phyloP scores from a whole-genome alignment of 2,113 vertebrate species.

The Chroicocephalus ridibundus region DNA sequence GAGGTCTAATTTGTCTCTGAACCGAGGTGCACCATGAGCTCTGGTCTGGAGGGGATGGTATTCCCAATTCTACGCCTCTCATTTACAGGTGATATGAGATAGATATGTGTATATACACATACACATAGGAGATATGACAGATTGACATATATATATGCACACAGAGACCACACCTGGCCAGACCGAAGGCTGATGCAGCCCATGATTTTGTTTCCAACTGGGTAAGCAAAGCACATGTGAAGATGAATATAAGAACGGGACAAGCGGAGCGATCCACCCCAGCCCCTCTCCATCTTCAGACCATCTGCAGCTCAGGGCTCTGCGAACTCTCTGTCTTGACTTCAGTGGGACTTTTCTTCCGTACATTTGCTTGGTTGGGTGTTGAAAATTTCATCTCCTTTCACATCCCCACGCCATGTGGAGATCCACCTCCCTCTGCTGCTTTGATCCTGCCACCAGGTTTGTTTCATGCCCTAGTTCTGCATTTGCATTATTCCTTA shows the following conservation, averaged over 20 bases:
- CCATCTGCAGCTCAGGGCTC: not conserved
- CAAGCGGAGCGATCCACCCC: accelerated
- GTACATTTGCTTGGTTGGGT: not conserved
- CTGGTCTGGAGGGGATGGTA: not conserved
- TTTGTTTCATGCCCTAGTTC: not conserved
- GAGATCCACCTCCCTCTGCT: not conserved
- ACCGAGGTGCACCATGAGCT: not conserved
- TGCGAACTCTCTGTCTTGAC: not conserved
- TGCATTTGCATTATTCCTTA: not conserved
- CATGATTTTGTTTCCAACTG: not conserved
- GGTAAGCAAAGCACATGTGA: not conserved
- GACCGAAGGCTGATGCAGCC: not conserved
- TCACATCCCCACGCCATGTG: not conserved
- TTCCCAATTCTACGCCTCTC: not conserved
- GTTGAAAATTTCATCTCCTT: not conserved
- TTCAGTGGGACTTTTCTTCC: not conserved
- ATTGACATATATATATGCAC: too few species aligned
- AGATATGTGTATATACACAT: accelerated
- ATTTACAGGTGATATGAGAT: not conserved
- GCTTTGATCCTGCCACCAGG: not conserved
- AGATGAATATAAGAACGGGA: not conserved
- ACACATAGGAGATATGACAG: not conserved
- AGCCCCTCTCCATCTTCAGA: not conserved
- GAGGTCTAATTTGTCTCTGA: not conserved
- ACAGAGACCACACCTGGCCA: not conserved